These are phyloP conservation scores for Eunapius fragilis DNA, from an alignment of 37 sponge, comb jelly and placozoan species.

Conservation along the genomic window DNA sequence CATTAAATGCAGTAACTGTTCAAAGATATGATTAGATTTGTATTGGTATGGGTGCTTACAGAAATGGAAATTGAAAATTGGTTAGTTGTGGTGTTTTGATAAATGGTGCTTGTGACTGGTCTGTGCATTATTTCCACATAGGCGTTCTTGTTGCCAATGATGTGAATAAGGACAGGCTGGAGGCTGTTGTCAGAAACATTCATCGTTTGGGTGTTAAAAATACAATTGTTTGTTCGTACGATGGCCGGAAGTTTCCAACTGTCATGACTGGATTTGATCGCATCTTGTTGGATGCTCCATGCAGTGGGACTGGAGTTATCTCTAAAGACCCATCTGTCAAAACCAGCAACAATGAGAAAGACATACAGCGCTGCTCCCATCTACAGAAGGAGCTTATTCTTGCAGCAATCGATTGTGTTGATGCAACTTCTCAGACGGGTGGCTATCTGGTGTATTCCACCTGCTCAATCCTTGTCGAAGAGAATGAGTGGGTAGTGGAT, in stretches of 20 bases:
- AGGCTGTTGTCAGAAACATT: constrained; percentile 87
- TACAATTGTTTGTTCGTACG: constrained; percentile 89
- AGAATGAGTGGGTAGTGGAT: constrained; percentile 96
- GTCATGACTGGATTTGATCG: constrained; percentile 97
- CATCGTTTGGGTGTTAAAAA: constrained; percentile 92
- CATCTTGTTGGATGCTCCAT: constrained; percentile 95
- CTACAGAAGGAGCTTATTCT: constrained; percentile 93
- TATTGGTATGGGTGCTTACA: too few species aligned
- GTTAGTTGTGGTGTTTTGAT: too few species aligned
- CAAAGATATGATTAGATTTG: too few species aligned
- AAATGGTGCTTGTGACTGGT: too few species aligned
- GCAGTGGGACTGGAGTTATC: constrained; percentile 97
- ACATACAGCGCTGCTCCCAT: constrained; percentile 86
- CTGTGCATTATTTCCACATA: too few species aligned
- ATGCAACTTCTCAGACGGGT: constrained; percentile 86
- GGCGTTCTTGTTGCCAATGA: constrained; percentile 84
- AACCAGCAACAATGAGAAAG: constrained; percentile 79
- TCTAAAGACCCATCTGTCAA: constrained; percentile 94
- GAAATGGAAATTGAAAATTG: too few species aligned
- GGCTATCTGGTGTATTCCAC: constrained; percentile 96
- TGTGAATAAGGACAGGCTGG: constrained; percentile 80
- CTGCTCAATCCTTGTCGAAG: constrained; percentile 94
- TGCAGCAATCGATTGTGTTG: constrained; percentile 93
- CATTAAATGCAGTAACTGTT: too few species aligned
- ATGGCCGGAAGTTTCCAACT: constrained; percentile 89